A percentile compares a stretch with the other conserved stretches of the same genome.
These are phyloP conservation scores for Hycleus phaleratus DNA, from an alignment of 1,140 invertebrate genomes.

Conservation along the genomic window DNA sequence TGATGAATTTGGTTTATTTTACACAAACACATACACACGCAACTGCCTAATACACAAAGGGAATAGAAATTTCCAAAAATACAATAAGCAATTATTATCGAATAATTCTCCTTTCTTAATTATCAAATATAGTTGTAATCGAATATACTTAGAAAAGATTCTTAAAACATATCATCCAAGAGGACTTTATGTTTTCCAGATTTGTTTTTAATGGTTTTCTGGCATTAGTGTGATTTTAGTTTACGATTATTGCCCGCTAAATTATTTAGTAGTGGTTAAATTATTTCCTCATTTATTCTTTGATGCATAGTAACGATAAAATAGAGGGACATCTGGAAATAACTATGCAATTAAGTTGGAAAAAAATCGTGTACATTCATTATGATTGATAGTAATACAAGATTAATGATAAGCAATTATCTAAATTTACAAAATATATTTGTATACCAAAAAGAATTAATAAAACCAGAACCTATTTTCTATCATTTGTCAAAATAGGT, in stretches of 20 bases:
- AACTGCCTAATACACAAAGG: too few relatives aligned
- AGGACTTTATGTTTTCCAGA: slow-evolving; percentile 33
- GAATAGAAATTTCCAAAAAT: too few relatives aligned
- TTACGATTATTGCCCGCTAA: slow-evolving; percentile 31
- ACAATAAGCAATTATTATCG: too few relatives aligned
- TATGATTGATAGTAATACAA: too few relatives aligned
- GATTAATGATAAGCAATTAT: too few relatives aligned
- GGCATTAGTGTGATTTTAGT: slow-evolving; percentile 27
- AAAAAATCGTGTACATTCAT: neutral
- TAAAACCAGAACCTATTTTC: too few relatives aligned
- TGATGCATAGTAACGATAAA: slow-evolving; percentile 20
- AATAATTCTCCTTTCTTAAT: too few relatives aligned
- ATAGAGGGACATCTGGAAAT: slow-evolving; percentile 25
- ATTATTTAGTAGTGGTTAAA: slow-evolving; percentile 29
- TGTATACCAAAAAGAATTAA: too few relatives aligned
- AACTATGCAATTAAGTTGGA: slow-evolving; percentile 25
- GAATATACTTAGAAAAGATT: neutral
- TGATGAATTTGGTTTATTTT: neutral
- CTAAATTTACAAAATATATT: too few relatives aligned
- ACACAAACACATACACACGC: too few relatives aligned
- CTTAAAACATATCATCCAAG: neutral
- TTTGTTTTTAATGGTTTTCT: slow-evolving; percentile 29
- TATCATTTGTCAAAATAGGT: neutral
- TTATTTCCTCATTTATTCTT: slow-evolving; percentile 28
- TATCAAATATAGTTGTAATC: too few relatives aligned